These are phyloP conservation scores for Onychostruthus taczanowskii DNA, from an alignment of 2,113 vertebrate species.

Conservation along the genomic window DNA sequence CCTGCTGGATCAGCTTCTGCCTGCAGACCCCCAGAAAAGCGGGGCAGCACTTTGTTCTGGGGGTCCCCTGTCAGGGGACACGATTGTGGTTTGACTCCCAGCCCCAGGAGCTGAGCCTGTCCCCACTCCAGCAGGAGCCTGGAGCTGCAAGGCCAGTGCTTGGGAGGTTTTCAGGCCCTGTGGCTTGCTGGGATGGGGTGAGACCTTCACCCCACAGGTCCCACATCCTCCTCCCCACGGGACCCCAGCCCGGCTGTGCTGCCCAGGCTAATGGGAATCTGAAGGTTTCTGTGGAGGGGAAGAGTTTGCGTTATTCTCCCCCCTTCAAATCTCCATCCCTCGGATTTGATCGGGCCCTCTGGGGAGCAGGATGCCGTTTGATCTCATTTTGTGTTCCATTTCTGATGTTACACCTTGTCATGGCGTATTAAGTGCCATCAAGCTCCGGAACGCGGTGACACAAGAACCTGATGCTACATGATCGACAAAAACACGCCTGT, in stretches of 20 bases:
- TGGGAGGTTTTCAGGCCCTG: background rate
- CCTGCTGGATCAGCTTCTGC: rapidly evolving
- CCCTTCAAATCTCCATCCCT: slow-evolving; percentile 9
- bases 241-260: background rate
- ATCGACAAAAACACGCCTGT: slow-evolving; percentile 4
- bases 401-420: slow-evolving; percentile 70
- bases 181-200: rapidly evolving
- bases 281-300: background rate
- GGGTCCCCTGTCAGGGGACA: background rate
- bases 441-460: slow-evolving; percentile 36
- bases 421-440: slow-evolving; percentile 53
- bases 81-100: rapidly evolving
- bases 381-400: slow-evolving; percentile 58
- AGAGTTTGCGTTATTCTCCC: background rate
- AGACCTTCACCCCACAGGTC: background rate
- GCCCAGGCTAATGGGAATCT: background rate
- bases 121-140: background rate
- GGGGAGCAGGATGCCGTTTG: slow-evolving; percentile 44
- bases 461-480: slow-evolving; percentile 40
- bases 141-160: background rate
- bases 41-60: background rate
- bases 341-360: slow-evolving; percentile 33
- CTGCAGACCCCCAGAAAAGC: background rate
- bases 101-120: background rate
- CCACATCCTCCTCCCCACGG: rapidly evolving